Evolutionary conservation across 2,888 invertebrate species (phyloP).

Genomic region (Calameuta pallipes): DNA sequence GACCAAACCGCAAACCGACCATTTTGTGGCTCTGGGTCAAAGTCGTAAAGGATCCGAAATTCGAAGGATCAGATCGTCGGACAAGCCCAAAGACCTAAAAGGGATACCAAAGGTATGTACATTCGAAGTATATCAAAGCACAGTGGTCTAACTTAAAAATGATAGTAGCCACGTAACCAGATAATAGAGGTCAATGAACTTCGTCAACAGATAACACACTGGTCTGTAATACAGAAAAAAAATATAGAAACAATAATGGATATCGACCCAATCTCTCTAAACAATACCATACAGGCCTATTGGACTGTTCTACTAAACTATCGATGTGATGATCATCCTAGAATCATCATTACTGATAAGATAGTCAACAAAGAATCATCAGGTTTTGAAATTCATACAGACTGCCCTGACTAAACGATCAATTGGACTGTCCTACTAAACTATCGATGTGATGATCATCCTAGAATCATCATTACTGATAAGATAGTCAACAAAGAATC

Average conservation of each 20-base stretch:
- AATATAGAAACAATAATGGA: neutral
- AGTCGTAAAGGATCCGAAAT: neutral
- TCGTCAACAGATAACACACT: neutral
- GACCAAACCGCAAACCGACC: neutral
- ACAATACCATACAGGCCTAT: neutral
- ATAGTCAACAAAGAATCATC: neutral
- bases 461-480: too few relatives aligned
- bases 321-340: neutral
- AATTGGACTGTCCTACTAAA: too few relatives aligned
- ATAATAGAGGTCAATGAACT: neutral
- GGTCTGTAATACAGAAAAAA: neutral
- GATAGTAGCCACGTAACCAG: neutral
- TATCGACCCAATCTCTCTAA: neutral
- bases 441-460: too few relatives aligned
- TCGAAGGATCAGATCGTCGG: neutral
- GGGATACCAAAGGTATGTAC: too few relatives aligned
- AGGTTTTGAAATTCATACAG: neutral
- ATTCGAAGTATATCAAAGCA: neutral
- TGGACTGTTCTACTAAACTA: neutral
- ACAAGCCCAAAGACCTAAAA: neutral
- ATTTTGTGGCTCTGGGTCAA: neutral
- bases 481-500: too few relatives aligned
- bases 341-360: neutral
- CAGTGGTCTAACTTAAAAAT: neutral
- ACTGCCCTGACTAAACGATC: neutral